A percentile compares a stretch with the other conserved stretches of the same genome.
Evolutionary conservation across 2,888 invertebrate species (phyloP).

Genomic region (Megalurothrips usitatus): DNA sequence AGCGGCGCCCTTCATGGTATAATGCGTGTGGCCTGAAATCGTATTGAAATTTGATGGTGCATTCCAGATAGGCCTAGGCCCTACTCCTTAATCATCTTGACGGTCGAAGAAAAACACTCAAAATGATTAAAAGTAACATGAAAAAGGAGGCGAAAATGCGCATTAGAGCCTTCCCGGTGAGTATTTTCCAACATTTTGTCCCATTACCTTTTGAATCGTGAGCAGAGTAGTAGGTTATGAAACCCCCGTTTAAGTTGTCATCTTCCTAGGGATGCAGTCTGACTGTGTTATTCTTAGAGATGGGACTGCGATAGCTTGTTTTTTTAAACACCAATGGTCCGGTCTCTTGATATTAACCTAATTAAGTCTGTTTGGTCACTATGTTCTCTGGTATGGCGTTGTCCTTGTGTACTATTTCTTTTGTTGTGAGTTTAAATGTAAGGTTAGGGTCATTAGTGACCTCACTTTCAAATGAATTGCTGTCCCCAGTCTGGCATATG

Average conservation of each 20-base stretch:
- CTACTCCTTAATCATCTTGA: neutral
- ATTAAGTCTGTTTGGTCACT: too few relatives aligned
- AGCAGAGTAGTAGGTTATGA: neutral
- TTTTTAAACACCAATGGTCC: too few relatives aligned
- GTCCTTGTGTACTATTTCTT: neutral
- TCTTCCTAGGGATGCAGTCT: neutral
- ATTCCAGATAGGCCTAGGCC: constrained; percentile 27
- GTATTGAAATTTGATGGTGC: neutral
- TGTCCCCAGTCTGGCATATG: too few relatives aligned
- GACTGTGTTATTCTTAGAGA: neutral
- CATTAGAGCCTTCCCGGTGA: constrained; percentile 96
- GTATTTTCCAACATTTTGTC: constrained; percentile 46
- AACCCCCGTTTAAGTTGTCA: constrained; percentile 16
- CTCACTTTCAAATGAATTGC: neutral
- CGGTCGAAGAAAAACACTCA: constrained; percentile 29
- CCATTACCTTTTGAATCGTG: neutral
- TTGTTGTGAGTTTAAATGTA: constrained; percentile 2
- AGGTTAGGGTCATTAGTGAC: neutral
- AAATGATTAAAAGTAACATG: constrained; percentile 54
- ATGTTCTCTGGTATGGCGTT: too few relatives aligned
- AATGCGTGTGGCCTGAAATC: neutral
- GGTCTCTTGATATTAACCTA: too few relatives aligned
- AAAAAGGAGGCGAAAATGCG: constrained; percentile 96
- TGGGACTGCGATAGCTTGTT: too few relatives aligned
- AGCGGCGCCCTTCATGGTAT: neutral